Conservation (phyloP, 2,113 vertebrate genomes). For the Dicentrarchus labrax region DNA sequence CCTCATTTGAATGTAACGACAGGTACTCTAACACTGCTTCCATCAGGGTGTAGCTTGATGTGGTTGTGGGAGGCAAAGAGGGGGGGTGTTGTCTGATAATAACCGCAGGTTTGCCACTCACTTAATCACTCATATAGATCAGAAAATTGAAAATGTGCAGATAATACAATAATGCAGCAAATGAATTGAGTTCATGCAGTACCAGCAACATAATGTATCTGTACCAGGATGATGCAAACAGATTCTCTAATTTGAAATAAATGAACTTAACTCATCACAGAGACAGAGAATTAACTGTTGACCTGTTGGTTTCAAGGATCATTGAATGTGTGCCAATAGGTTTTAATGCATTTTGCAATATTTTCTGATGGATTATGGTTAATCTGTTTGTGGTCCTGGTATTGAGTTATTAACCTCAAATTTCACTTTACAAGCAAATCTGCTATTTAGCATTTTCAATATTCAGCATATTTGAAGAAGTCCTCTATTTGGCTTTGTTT, state of each 20-base stretch:
- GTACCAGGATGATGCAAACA: neutral
- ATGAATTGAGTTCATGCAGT: neutral
- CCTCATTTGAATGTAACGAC: slow-evolving; percentile 16
- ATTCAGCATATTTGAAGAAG: neutral
- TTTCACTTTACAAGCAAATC: neutral
- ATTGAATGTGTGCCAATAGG: neutral
- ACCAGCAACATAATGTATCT: neutral
- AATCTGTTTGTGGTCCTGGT: neutral
- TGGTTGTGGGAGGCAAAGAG: slow-evolving; percentile 21
- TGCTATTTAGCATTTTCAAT: neutral
- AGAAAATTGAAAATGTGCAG: neutral
- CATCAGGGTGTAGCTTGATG: slow-evolving; percentile 2
- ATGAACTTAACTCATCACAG: neutral
- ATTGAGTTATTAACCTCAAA: neutral
- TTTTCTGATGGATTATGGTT: slow-evolving; percentile 7
- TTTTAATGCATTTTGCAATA: slow-evolving; percentile 22
- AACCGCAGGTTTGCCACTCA: neutral
- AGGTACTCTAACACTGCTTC: slow-evolving; percentile 31
- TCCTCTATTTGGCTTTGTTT: neutral
- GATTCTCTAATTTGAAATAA: slow-evolving; percentile 13
- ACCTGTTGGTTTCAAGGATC: neutral
- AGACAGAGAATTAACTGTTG: neutral
- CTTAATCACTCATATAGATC: neutral
- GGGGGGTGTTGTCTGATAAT: slow-evolving; percentile 2
- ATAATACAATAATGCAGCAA: neutral